Conservation (phyloP, 2,113 vertebrate species). For the Eulemur rufifrons region DNA sequence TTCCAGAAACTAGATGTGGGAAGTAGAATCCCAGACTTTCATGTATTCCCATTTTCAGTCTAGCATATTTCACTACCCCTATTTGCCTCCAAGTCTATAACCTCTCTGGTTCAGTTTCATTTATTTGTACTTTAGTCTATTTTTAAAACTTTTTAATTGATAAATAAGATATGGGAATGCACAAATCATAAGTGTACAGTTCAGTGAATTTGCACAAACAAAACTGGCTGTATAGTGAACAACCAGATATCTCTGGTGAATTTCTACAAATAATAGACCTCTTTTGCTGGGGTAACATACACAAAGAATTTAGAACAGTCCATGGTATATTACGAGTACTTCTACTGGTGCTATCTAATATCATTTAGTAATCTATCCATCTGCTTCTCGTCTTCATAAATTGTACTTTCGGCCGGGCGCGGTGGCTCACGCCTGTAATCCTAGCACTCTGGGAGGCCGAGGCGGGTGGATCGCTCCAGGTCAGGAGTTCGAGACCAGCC, state of each 20-base stretch:
- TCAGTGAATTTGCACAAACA: background rate
- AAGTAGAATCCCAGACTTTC: background rate
- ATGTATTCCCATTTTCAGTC: background rate
- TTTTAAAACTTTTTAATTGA: background rate
- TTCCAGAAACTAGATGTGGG: background rate
- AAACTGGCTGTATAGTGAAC: background rate
- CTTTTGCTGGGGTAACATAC: background rate
- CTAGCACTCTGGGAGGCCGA: too few species aligned
- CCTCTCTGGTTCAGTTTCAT: background rate
- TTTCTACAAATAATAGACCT: slow-evolving; percentile 23
- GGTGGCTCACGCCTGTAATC: too few species aligned
- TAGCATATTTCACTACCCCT: background rate
- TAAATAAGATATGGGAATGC: background rate
- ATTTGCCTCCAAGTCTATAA: background rate
- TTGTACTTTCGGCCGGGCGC: background rate
- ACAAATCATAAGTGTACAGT: background rate
- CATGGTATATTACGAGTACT: background rate
- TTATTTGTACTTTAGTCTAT: background rate
- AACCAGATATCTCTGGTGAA: background rate
- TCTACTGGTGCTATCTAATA: background rate
- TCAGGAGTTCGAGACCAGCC: too few species aligned
- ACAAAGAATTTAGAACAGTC: background rate
- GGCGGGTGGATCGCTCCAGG: too few species aligned
- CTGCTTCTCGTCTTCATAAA: background rate
- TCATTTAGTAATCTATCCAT: background rate